Evolutionary conservation across 2,888 invertebrate species (phyloP).

Genomic region (Lithophane leautieri): DNA sequence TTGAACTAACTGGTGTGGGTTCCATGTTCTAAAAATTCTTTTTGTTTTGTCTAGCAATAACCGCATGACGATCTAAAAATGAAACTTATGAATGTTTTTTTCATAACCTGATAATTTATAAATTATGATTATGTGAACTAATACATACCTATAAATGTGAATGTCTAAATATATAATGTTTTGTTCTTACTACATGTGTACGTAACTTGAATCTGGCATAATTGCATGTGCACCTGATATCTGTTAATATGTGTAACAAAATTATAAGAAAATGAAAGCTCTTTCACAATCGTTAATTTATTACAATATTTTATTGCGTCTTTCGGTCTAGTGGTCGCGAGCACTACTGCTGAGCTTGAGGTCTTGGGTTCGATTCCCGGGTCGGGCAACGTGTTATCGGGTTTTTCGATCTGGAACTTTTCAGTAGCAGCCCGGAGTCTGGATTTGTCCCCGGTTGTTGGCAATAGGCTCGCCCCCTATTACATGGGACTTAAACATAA

Average conservation of each 20-base stretch:
- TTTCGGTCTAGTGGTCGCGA: too few relatives aligned
- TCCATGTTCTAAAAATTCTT: slow-evolving; percentile 53
- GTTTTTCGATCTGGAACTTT: too few relatives aligned
- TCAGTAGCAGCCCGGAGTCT: too few relatives aligned
- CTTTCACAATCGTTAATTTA: not conserved
- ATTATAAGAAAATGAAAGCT: slow-evolving; percentile 22
- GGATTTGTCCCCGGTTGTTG: too few relatives aligned
- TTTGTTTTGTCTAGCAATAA: slow-evolving; percentile 63
- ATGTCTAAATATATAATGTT: slow-evolving; percentile 29
- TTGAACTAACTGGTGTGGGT: slow-evolving; percentile 70
- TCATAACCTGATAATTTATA: slow-evolving; percentile 23
- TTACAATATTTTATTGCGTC: not conserved
- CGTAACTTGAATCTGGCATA: slow-evolving; percentile 28
- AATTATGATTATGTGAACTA: slow-evolving; percentile 32
- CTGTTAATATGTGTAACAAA: not conserved
- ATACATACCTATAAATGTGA: slow-evolving; percentile 36
- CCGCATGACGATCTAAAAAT: slow-evolving; percentile 55
- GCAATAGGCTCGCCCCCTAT: too few relatives aligned
- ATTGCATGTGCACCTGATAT: slow-evolving; percentile 38
- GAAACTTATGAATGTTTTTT: slow-evolving; percentile 30
- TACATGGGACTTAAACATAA: too few relatives aligned
- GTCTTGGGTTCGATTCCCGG: too few relatives aligned
- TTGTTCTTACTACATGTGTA: slow-evolving; percentile 9
- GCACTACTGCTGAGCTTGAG: too few relatives aligned
- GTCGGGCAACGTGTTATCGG: too few relatives aligned